Percentiles rank a stretch among this genome's conserved stretches.
Evolutionary conservation across 2,797 vertebrate genomes (phyloP).

Genomic region (Vipera ursinii): DNA sequence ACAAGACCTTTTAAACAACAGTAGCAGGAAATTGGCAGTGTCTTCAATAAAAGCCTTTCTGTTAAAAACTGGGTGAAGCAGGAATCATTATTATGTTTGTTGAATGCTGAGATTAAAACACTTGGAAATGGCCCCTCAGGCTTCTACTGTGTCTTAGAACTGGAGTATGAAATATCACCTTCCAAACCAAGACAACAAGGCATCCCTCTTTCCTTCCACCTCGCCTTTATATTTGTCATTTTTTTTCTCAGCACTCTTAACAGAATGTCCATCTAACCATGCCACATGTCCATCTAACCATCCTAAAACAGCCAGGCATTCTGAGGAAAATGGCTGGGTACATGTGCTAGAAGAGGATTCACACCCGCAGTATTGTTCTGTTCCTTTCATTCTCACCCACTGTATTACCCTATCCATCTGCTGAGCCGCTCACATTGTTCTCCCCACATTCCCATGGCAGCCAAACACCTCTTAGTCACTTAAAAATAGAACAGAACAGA

Average conservation of each 20-base stretch:
- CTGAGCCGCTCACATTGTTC: neutral
- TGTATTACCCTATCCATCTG: constrained; percentile 5
- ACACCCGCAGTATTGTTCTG: neutral
- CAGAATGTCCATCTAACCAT: neutral
- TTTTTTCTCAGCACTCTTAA: neutral
- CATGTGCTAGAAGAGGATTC: neutral
- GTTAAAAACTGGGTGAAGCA: neutral
- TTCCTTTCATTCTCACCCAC: neutral
- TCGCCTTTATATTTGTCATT: neutral
- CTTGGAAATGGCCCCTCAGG: neutral
- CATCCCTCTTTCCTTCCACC: neutral
- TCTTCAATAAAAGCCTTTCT: neutral
- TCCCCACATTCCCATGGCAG: constrained; percentile 6
- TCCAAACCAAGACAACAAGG: neutral
- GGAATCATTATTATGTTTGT: neutral
- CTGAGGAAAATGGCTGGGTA: neutral
- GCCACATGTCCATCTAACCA: neutral
- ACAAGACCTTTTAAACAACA: neutral
- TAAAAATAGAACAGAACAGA: constrained; percentile 11
- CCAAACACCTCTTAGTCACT: neutral
- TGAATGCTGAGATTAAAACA: neutral
- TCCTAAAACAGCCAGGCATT: neutral
- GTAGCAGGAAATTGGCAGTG: neutral
- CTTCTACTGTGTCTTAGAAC: neutral
- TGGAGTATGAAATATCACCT: neutral